These are phyloP conservation scores for Miichthys miiuy DNA, from an alignment of 2,797 vertebrate genomes.

Conservation along the genomic window DNA sequence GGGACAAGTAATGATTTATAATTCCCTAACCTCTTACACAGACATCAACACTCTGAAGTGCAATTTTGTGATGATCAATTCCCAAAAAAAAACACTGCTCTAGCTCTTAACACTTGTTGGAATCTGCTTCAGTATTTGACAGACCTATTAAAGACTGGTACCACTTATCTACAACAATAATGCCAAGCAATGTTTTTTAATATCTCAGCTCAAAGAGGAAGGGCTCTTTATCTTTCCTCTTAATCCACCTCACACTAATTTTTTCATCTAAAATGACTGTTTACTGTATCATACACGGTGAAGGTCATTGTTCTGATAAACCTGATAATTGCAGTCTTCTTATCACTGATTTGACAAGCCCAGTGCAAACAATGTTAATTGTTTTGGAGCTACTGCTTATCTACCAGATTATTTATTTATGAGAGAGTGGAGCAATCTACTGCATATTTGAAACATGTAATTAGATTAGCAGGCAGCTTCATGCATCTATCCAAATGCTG, in stretches of 20 bases:
- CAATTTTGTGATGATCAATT: conserved; percentile 10
- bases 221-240: conserved; percentile 12
- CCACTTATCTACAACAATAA: conserved; percentile 17
- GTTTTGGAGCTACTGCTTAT: conserved; percentile 65
- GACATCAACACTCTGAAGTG: conserved; percentile 9
- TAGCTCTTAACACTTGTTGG: conserved; percentile 17
- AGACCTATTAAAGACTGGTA: conserved; percentile 4
- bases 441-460: conserved; percentile 72
- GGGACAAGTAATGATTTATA: conserved; percentile 40
- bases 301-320: conserved; percentile 35
- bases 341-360: conserved; percentile 56
- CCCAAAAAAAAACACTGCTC: conserved; percentile 14
- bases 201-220: not conserved
- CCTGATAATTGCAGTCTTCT: conserved; percentile 43
- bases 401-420: conserved; percentile 72
- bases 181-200: conserved; percentile 10
- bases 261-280: conserved; percentile 49
- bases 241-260: conserved; percentile 10
- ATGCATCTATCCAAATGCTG: conserved; percentile 9
- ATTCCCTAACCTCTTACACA: conserved; percentile 8
- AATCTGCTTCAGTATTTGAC: conserved; percentile 30
- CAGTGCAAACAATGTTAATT: conserved; percentile 70
- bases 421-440: conserved; percentile 45
- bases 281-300: conserved; percentile 43
- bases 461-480: conserved; percentile 65